phyloP scores from a whole-genome alignment of 2,797 vertebrate species.

The Coregonus suidteri region DNA sequence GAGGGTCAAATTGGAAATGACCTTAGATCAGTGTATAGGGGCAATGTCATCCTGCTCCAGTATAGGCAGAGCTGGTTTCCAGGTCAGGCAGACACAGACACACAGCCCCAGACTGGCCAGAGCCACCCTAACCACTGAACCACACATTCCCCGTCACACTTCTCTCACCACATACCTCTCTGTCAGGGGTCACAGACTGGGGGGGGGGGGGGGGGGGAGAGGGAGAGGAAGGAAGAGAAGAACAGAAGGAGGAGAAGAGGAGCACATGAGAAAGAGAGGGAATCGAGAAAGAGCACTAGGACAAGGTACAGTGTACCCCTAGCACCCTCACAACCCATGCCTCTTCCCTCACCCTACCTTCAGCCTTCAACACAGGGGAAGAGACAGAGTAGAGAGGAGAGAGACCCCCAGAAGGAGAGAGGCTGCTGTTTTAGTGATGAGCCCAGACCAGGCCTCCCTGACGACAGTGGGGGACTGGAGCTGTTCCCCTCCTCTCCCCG shows the following conservation, averaged over 20 bases:
- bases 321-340: not conserved
- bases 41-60: not conserved
- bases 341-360: slow-evolving; percentile 7
- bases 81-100: slow-evolving; percentile 8
- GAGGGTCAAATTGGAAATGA: not conserved
- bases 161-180: slow-evolving; percentile 65
- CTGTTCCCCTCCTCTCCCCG: slow-evolving; percentile 11
- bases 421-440: slow-evolving; percentile 37
- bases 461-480: slow-evolving; percentile 10
- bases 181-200: slow-evolving; percentile 67
- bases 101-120: slow-evolving; percentile 20
- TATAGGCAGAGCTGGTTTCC: not conserved
- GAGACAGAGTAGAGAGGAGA: slow-evolving; percentile 3
- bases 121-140: slow-evolving; percentile 54
- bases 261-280: not conserved
- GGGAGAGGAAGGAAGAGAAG: not conserved
- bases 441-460: slow-evolving; percentile 16
- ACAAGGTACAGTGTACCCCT: not conserved
- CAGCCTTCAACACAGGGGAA: slow-evolving; percentile 4
- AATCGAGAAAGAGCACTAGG: not conserved
- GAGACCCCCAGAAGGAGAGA: slow-evolving; percentile 12
- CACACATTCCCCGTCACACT: slow-evolving; percentile 62
- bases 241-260: not conserved
- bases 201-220: slow-evolving; percentile 19
- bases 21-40: not conserved